phyloP scores from a whole-genome alignment of 2,888 invertebrate genomes.

The Dolichomitus sp. region DNA sequence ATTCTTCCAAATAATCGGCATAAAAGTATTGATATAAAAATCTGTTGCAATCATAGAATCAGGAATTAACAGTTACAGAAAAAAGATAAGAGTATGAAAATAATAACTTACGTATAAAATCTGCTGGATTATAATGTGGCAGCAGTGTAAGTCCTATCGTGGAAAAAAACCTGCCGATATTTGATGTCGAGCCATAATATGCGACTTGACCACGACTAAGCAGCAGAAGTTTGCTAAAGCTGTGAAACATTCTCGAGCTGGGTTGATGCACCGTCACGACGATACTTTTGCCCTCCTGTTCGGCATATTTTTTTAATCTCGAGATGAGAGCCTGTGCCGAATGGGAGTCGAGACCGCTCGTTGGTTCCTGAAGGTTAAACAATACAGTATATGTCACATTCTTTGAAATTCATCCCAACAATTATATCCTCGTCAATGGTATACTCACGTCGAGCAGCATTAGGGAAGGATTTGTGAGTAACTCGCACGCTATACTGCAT shows the following conservation, averaged over 20 bases:
- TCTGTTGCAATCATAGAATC: background rate
- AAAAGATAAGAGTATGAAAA: background rate
- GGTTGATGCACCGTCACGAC: slow-evolving; percentile 94
- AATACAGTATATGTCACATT: background rate
- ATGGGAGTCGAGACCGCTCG: slow-evolving; percentile 94
- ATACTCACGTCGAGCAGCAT: slow-evolving; percentile 92
- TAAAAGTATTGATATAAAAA: background rate
- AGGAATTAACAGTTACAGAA: background rate
- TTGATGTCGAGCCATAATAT: slow-evolving; percentile 91
- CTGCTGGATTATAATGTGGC: slow-evolving; percentile 94
- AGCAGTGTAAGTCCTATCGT: slow-evolving; percentile 91
- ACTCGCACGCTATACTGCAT: slow-evolving; percentile 94
- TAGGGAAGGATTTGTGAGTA: slow-evolving; percentile 93
- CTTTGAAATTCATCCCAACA: background rate
- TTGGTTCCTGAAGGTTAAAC: slow-evolving; percentile 90
- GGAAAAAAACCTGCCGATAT: slow-evolving; percentile 91
- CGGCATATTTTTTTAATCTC: slow-evolving; percentile 91
- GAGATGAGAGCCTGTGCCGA: slow-evolving; percentile 92
- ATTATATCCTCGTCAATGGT: slow-evolving; percentile 18
- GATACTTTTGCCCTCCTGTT: slow-evolving; percentile 92
- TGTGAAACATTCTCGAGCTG: slow-evolving; percentile 94
- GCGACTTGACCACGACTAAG: slow-evolving; percentile 92
- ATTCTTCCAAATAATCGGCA: background rate
- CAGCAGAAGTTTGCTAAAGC: slow-evolving; percentile 92
- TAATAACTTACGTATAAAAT: slow-evolving; percentile 91